These are phyloP conservation scores for Dioctria linearis DNA, from an alignment of 2,888 invertebrate species.

Conservation along the genomic window DNA sequence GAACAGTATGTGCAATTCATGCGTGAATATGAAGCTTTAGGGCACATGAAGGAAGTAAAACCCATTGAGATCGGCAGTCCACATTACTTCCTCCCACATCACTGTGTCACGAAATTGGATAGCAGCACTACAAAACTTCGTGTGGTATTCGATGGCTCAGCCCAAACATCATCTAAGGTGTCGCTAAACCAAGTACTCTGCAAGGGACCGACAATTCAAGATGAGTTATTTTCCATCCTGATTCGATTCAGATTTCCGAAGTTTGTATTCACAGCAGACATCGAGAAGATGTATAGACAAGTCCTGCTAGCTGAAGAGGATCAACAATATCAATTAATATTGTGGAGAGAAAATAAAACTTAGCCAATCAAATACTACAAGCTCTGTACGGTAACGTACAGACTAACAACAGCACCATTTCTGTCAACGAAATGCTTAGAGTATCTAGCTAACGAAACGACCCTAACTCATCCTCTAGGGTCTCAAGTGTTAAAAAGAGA, in stretches of 20 bases:
- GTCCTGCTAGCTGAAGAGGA: constrained; percentile 58
- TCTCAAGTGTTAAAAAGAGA: not conserved
- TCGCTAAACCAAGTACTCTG: constrained; percentile 60
- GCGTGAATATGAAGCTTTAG: too few relatives aligned
- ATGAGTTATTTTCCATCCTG: constrained; percentile 56
- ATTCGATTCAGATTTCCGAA: constrained; percentile 48
- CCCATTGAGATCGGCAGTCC: too few relatives aligned
- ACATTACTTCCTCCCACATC: too few relatives aligned
- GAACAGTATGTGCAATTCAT: too few relatives aligned
- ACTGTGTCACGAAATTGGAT: not conserved
- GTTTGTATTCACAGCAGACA: constrained; percentile 60
- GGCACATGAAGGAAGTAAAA: too few relatives aligned
- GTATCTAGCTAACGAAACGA: constrained; percentile 42
- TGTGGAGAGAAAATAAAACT: constrained; percentile 57
- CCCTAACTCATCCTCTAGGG: constrained; percentile 10
- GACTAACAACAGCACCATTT: constrained; percentile 57
- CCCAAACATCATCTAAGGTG: constrained; percentile 53
- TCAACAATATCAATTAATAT: constrained; percentile 58
- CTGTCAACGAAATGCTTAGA: constrained; percentile 57
- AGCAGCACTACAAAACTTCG: constrained; percentile 51
- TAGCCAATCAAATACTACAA: constrained; percentile 53
- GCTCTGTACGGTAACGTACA: constrained; percentile 58
- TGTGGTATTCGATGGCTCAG: constrained; percentile 54
- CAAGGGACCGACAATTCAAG: constrained; percentile 60
- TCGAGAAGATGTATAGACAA: constrained; percentile 62